These are phyloP conservation scores for Wasmannia auropunctata DNA, from an alignment of 1,140 invertebrate genomes.

Conservation along the genomic window DNA sequence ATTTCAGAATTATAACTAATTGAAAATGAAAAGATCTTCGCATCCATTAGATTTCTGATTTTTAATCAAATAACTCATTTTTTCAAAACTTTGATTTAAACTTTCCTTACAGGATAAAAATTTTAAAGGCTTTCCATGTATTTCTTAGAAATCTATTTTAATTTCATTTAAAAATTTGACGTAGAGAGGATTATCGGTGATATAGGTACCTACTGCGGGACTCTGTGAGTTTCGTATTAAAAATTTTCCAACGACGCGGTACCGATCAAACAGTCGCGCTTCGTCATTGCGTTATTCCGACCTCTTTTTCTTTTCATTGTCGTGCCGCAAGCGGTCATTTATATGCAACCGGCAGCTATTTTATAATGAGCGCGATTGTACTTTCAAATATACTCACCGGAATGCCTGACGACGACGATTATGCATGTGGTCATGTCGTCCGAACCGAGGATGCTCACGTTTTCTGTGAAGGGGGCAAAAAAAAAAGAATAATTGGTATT, in stretches of 20 bases:
- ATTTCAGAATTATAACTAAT: background rate
- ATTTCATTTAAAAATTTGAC: background rate
- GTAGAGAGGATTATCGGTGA: too few relatives aligned
- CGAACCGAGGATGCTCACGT: slow-evolving; percentile 95
- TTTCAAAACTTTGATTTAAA: background rate
- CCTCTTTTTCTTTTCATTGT: slow-evolving; percentile 5
- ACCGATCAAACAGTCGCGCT: background rate
- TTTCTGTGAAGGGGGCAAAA: slow-evolving; percentile 89
- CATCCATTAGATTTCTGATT: background rate
- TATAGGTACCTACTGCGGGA: too few relatives aligned
- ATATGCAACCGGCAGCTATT: slow-evolving; percentile 18
- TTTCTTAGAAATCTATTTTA: background rate
- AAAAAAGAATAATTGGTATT: slow-evolving; percentile 18
- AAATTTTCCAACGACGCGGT: background rate
- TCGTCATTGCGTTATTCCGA: slow-evolving; percentile 20
- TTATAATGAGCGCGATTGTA: slow-evolving; percentile 42
- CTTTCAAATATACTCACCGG: slow-evolving; percentile 88
- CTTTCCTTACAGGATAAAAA: background rate
- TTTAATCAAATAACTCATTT: background rate
- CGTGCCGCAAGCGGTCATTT: slow-evolving; percentile 1
- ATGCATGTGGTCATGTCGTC: slow-evolving; percentile 98
- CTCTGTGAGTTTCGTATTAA: background rate
- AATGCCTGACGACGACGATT: slow-evolving; percentile 95
- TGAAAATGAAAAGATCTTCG: background rate
- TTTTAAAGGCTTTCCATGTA: background rate